Evolutionary conservation across 2,113 vertebrate species (phyloP).

Genomic region (Aix galericulata): DNA sequence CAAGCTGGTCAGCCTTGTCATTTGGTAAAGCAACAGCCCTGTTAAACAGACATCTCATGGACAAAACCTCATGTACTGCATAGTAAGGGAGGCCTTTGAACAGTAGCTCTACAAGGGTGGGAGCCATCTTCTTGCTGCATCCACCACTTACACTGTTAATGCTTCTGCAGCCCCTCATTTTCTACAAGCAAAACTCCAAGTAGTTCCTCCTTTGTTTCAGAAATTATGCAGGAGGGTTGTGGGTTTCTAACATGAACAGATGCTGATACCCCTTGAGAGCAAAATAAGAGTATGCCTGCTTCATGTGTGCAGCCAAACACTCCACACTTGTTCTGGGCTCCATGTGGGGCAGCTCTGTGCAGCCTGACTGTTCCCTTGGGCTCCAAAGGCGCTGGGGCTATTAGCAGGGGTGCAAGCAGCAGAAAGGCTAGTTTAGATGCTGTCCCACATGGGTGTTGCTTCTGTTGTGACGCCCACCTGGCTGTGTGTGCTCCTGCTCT

Average conservation of each 20-base stretch:
- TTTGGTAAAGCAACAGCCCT: not conserved
- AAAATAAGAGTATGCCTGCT: not conserved
- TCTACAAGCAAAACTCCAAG: not conserved
- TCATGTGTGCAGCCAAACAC: too few relatives aligned
- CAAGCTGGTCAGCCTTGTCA: not conserved
- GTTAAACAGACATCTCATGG: not conserved
- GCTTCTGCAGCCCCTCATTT: not conserved
- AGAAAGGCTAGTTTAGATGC: accelerated
- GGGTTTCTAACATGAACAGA: not conserved
- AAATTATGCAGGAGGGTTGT: not conserved
- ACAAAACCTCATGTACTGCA: not conserved
- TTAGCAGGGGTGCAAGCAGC: not conserved
- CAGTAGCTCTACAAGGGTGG: not conserved
- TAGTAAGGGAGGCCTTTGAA: not conserved
- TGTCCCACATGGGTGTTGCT: not conserved
- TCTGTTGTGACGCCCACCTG: not conserved
- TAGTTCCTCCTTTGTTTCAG: not conserved
- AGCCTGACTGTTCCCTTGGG: accelerated
- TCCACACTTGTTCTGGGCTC: accelerated
- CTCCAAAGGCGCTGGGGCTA: not conserved
- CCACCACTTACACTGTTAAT: not conserved
- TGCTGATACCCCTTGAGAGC: too few relatives aligned
- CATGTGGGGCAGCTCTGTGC: not conserved
- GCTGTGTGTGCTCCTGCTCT: not conserved
- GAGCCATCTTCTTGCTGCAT: not conserved